Conservation (phyloP, 2,797 vertebrate species). For the Cossypha polioptera region DNA sequence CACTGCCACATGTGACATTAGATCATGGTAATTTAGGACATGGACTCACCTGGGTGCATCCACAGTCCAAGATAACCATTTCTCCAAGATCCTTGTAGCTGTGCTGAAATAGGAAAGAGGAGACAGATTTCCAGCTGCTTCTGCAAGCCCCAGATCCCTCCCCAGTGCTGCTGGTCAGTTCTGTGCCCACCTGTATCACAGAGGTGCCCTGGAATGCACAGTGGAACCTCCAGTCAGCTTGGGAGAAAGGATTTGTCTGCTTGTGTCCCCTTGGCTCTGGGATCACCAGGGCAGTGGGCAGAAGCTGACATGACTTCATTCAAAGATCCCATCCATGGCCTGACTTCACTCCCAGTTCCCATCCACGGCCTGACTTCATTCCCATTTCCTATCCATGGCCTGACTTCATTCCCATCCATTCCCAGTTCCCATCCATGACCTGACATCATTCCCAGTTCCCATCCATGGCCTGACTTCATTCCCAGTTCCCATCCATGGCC, state of each 20-base stretch:
- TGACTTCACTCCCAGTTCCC: background rate
- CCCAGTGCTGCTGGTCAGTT: background rate
- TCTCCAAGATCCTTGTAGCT: background rate
- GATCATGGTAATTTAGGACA: accelerated
- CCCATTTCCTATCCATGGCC: background rate
- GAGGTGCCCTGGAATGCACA: background rate
- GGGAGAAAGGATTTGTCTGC: background rate
- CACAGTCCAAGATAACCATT: background rate
- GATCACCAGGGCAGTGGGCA: background rate
- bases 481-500: background rate
- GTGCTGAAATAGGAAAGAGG: background rate
- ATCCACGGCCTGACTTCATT: background rate
- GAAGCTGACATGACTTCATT: background rate
- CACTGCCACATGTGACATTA: background rate
- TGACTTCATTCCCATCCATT: background rate
- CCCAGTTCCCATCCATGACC: background rate
- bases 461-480: background rate
- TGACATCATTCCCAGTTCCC: background rate
- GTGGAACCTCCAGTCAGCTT: accelerated
- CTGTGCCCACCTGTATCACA: accelerated
- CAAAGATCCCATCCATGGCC: background rate
- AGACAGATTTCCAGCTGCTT: background rate
- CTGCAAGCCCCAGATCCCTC: background rate
- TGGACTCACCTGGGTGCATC: background rate
- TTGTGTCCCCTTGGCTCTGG: background rate